These are phyloP conservation scores for Myrmecophaga tridactyla DNA, from an alignment of 2,113 vertebrate species.

Conservation along the genomic window DNA sequence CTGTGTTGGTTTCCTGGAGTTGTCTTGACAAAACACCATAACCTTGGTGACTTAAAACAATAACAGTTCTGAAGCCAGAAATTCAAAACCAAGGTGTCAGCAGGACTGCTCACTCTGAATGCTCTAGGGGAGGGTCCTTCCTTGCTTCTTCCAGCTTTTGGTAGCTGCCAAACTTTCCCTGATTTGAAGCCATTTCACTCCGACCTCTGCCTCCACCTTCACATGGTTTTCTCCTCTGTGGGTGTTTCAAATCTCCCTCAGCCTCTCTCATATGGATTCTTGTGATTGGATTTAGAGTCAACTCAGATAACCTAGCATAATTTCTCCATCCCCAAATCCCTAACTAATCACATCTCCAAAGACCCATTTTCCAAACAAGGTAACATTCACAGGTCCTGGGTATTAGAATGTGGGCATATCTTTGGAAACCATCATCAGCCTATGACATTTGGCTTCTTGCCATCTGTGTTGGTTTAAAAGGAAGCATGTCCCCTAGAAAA, in stretches of 20 bases:
- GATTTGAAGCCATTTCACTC: too few relatives aligned
- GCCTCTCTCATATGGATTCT: neutral
- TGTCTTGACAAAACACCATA: too few relatives aligned
- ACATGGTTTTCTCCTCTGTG: neutral
- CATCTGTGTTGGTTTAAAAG: too few relatives aligned
- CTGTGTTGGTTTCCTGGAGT: neutral
- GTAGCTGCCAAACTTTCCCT: neutral
- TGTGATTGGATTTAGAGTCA: neutral
- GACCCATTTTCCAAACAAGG: neutral
- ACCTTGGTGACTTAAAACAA: neutral
- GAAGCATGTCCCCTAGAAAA: too few relatives aligned
- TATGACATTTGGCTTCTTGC: too few relatives aligned
- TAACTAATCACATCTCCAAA: too few relatives aligned
- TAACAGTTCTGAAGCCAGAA: neutral
- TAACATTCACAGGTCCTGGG: too few relatives aligned
- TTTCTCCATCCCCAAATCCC: neutral
- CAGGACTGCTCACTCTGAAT: neutral
- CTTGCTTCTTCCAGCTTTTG: neutral
- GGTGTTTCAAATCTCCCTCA: neutral
- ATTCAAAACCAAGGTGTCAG: neutral
- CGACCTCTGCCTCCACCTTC: too few relatives aligned
- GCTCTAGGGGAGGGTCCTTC: neutral
- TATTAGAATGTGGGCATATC: fast-evolving
- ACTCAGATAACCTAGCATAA: neutral
- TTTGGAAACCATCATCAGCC: neutral